Base-by-base conservation (phyloP, 2,888 invertebrate species). In the Spicauda simplicius region DNA sequence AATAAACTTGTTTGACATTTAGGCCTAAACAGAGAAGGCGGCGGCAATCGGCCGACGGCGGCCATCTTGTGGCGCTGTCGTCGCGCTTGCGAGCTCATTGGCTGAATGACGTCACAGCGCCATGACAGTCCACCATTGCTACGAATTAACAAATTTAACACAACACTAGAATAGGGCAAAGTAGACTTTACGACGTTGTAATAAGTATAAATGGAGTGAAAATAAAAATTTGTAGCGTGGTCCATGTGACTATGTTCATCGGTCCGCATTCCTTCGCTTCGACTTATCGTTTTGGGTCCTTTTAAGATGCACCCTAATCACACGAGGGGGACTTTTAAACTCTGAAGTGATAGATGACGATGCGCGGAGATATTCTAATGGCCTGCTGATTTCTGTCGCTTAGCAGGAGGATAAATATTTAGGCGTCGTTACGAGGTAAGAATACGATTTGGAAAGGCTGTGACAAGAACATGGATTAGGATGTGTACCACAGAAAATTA, bases 51-150 rank as follows among this genome's bases (percentile, higher is more conserved):
- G 75, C 87, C 87, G 88, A 76, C 88, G 91, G 90, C 90, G 82
- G 93, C 92, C 93, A 92, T 93, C 80, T 93, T 91, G 92, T 90
- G 91, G 91, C 92, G 92, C 91, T 91, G 83, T 83, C 79, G 84
- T 91, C 91, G 91, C 87, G 80, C 77, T 69, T 69, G 74, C 69
- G 79, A 85, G 88, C 90, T 89, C 87, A 92, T 92, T 92, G 92
- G 92, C 77, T 80, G 88, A 88, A 83, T 92, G 91, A 91, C 92
- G 91, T 92, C 92, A 91, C 85, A 84, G 81, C 90, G 88, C 90
- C 90, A 91, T 91, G 88, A 88, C 90, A 85, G 85, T 85, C 87
- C 83, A 83, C 91, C 91, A 90, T 90, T 88, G 85, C 90, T 86
- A 81, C 77, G 73, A 76, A 78, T 77, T 75, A 72, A 81, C 87